Percentiles rank a stretch among this genome's conserved stretches.
Evolutionary conservation across 2,113 vertebrate species (phyloP).

Genomic region (Chionis minor): DNA sequence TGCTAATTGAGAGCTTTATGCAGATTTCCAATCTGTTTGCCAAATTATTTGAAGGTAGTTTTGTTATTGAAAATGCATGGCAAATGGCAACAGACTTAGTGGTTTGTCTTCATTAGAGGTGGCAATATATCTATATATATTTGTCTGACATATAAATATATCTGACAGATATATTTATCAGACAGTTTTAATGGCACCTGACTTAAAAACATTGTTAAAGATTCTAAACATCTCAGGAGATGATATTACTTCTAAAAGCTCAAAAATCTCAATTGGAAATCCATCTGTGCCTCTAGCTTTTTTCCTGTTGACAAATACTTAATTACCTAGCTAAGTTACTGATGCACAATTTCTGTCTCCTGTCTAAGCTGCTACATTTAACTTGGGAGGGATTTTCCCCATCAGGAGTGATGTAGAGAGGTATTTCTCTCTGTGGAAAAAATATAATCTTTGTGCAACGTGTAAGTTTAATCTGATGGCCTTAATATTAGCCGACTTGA

Average conservation of each 20-base stretch:
- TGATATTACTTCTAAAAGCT: background rate
- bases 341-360: background rate
- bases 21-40: conserved; percentile 8
- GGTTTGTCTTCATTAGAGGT: conserved; percentile 27
- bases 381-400: background rate
- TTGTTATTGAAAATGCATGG: background rate
- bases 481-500: background rate
- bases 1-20: background rate
- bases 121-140: background rate
- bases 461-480: background rate
- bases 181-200: conserved; percentile 15
- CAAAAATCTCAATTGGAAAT: background rate
- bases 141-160: no score
- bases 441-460: background rate
- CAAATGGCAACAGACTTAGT: background rate
- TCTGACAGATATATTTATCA: no score
- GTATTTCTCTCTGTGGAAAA: background rate
- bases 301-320: conserved; percentile 8
- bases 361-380: background rate
- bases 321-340: conserved; percentile 19
- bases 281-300: background rate
- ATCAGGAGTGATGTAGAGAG: background rate
- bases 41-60: conserved; percentile 11
- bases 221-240: conserved; percentile 1
- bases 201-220: conserved; percentile 22